Conservation (phyloP, 2,797 vertebrate genomes). For the Pristis pectinata region DNA sequence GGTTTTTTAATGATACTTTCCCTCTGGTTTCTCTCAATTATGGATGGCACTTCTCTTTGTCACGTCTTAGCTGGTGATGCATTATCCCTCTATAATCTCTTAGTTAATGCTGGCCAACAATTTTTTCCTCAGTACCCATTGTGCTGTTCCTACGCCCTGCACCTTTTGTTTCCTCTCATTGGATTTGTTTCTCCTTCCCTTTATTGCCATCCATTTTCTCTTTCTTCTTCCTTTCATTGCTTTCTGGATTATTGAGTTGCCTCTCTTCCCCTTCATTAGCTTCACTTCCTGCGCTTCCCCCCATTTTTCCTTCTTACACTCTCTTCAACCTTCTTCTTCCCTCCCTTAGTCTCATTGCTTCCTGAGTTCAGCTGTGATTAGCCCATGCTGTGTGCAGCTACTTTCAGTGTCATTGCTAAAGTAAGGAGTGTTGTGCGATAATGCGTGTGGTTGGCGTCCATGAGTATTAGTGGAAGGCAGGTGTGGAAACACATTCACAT, state of each 20-base stretch:
- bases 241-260: background rate
- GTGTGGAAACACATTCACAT: background rate
- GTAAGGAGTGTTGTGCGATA: background rate
- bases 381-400: background rate
- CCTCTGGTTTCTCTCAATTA: background rate
- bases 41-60: too few species aligned
- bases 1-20: background rate
- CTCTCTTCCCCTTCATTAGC: background rate
- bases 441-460: background rate
- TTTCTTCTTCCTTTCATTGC: background rate
- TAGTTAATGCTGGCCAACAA: background rate
- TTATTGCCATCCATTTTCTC: background rate
- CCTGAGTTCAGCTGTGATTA: background rate
- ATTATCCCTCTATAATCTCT: background rate
- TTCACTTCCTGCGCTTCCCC: background rate
- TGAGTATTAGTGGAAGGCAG: background rate
- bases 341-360: background rate
- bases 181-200: background rate
- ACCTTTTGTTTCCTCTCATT: background rate
- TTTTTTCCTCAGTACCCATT: background rate
- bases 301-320: too few species aligned
- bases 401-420: background rate
- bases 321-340: background rate
- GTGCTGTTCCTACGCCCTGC: background rate
- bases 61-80: background rate